phyloP scores from a whole-genome alignment of 2,888 invertebrate genomes.

The Nomada goodeniana region DNA sequence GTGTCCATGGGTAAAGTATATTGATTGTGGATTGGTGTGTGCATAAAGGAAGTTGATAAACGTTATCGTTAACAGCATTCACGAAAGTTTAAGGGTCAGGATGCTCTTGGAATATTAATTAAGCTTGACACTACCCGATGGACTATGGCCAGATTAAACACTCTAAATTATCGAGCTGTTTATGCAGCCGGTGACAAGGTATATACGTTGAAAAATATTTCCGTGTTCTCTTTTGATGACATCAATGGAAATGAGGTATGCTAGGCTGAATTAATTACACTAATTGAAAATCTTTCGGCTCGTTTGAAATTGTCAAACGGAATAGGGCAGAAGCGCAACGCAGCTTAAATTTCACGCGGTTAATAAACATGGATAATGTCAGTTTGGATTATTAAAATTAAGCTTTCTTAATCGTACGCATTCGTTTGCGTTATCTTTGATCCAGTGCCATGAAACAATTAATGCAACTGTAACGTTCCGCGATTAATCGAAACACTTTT shows the following conservation, averaged over 20 bases:
- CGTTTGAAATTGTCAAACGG: neutral
- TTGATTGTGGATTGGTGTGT: neutral
- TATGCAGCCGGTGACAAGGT: neutral
- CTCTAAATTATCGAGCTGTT: slow-evolving; percentile 34
- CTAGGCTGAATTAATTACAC: slow-evolving; percentile 2
- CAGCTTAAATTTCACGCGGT: neutral
- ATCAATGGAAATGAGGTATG: neutral
- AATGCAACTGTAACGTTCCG: too few species aligned
- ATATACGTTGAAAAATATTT: slow-evolving; percentile 39
- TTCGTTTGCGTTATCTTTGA: too few species aligned
- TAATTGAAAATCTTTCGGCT: slow-evolving; percentile 2
- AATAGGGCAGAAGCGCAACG: neutral
- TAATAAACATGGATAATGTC: too few species aligned
- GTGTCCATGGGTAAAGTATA: neutral
- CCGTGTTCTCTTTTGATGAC: slow-evolving; percentile 6
- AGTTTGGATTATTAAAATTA: too few species aligned
- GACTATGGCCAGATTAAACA: slow-evolving; percentile 30
- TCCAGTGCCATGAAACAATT: too few species aligned
- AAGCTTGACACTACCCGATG: neutral
- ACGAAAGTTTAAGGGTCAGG: neutral
- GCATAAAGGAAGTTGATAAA: neutral
- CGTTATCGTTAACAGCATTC: neutral
- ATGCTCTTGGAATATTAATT: slow-evolving; percentile 31
- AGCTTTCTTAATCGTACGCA: too few species aligned
- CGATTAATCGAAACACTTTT: too few species aligned